phyloP scores from a whole-genome alignment of 2,797 vertebrate species.

The Brotula barbata region DNA sequence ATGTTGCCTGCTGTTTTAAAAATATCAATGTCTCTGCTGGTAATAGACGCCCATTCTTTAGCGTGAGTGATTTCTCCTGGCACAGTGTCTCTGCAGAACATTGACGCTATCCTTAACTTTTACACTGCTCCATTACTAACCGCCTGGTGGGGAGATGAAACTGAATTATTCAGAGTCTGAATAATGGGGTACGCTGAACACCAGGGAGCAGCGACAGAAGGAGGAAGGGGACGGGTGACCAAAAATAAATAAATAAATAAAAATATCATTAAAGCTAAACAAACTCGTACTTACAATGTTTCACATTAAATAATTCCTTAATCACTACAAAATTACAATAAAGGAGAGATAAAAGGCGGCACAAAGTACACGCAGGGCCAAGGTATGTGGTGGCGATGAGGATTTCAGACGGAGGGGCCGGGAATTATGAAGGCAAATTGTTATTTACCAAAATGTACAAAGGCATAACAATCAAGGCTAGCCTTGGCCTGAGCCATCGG shows the following conservation, averaged over 20 bases:
- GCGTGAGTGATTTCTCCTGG: constrained; percentile 35
- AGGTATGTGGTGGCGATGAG: constrained; percentile 30
- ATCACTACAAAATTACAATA: constrained; percentile 35
- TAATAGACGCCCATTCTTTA: constrained; percentile 50
- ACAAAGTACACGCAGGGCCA: constrained; percentile 19
- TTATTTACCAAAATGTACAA: constrained; percentile 51
- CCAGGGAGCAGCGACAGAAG: constrained; percentile 28
- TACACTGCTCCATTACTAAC: constrained; percentile 41
- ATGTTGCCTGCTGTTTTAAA: constrained; percentile 31
- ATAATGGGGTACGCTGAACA: constrained; percentile 41
- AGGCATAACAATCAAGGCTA: constrained; percentile 26
- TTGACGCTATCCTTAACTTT: constrained; percentile 38
- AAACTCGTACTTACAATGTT: constrained; percentile 17
- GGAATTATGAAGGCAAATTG: constrained; percentile 43
- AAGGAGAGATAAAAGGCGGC: constrained; percentile 39
- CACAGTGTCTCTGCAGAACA: constrained; percentile 31
- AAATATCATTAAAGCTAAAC: constrained; percentile 44
- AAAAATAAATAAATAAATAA: constrained; percentile 43
- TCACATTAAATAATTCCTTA: constrained; percentile 30
- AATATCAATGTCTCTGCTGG: constrained; percentile 16
- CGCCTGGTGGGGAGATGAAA: constrained; percentile 40
- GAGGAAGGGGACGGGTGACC: constrained; percentile 42
- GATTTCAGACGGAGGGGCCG: constrained; percentile 18
- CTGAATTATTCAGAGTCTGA: constrained; percentile 63
- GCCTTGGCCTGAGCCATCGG: constrained; percentile 48